Evolutionary conservation across 2,888 invertebrate species (phyloP), one percentile per base, ranked within the genome.

Genomic region (Acronicta aceris): DNA sequence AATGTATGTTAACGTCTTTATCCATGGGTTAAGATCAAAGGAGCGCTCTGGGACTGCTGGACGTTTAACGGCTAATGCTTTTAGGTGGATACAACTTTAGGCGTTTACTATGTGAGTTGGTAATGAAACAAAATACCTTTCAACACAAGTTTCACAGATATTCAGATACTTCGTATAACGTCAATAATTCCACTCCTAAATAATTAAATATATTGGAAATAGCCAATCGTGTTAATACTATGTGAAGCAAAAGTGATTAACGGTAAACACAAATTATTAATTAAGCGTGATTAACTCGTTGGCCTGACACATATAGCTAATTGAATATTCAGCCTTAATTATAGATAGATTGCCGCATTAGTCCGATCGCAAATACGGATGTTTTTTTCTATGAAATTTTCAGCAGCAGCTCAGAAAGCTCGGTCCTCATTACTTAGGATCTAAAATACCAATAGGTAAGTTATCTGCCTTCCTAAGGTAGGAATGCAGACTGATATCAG

Each of bases 201-300:
- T 13, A 36, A 2, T 36, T 13, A 36, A 13, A 17, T 27, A 9
- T 16, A 16, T 48, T 12, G 16, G 13, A 16, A n/a, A 0, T 4
- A 33, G 4, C 33, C 33, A 33, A 30, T 30, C 30, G 17, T 7
- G n/a, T 13, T 6, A 36, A 15, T 13, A 21, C 42, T 51, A 40
- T 52, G 49, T 38, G 38, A 16, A 59, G 27, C 36, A 36, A 9
- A 36, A 36, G 36, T 13, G 13, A 40, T 30, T 17, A 43, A 40
- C 40, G 16, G 7, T 46, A 13, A 25, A 51, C 15, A 21, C 6
- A 27, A 49, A 46, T 38, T 17, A 13, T 47, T 51, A 6, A 30
- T 17, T 17, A 25, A n/a, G 9, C n/a, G 25, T 15, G 61, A 53
- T 50, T 49, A 60, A 30, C 15, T 30, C 16, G 43, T 53, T 27